A percentile compares a stretch with the other conserved stretches of the same genome.
These are phyloP conservation scores for Vollenhovia emeryi DNA, from an alignment of 1,140 invertebrate species.

Conservation along the genomic window DNA sequence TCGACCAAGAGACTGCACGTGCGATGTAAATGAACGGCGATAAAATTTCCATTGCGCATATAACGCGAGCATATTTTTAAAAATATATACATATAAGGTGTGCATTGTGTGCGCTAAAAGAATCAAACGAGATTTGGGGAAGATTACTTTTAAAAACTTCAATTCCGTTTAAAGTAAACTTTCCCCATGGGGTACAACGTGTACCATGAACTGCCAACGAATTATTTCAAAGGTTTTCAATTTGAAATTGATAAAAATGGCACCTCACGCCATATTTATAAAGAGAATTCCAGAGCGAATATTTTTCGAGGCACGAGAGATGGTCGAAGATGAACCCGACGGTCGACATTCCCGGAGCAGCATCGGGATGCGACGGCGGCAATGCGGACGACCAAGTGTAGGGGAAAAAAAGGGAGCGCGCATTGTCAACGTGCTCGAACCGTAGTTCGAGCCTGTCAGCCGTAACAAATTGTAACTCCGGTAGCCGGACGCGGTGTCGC, in stretches of 20 bases:
- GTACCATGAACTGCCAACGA: not conserved
- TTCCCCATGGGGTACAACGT: no score
- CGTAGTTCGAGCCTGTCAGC: constrained; percentile 78
- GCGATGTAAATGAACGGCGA: constrained; percentile 19
- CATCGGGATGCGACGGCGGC: constrained; percentile 2
- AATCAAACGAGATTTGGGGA: constrained; percentile 15
- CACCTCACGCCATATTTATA: not conserved
- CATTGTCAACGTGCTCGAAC: constrained; percentile 67
- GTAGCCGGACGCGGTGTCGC: constrained; percentile 78
- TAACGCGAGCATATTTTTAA: not conserved
- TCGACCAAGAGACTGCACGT: constrained; percentile 31
- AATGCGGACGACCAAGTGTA: constrained; percentile 63
- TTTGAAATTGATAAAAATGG: not conserved
- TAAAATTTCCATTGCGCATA: constrained; percentile 22
- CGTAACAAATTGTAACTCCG: constrained; percentile 84
- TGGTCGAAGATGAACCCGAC: constrained; percentile 51
- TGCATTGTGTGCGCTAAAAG: not conserved
- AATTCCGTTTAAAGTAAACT: no score
- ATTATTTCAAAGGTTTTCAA: not conserved
- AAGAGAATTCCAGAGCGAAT: not conserved
- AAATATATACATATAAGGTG: not conserved
- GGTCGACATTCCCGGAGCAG: constrained; percentile 27
- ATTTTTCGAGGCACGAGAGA: constrained; percentile 28
- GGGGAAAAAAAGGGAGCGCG: constrained; percentile 59
- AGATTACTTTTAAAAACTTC: no score